Evolutionary conservation across 2,113 vertebrate genomes (phyloP).

Genomic region (Stegastes partitus): DNA sequence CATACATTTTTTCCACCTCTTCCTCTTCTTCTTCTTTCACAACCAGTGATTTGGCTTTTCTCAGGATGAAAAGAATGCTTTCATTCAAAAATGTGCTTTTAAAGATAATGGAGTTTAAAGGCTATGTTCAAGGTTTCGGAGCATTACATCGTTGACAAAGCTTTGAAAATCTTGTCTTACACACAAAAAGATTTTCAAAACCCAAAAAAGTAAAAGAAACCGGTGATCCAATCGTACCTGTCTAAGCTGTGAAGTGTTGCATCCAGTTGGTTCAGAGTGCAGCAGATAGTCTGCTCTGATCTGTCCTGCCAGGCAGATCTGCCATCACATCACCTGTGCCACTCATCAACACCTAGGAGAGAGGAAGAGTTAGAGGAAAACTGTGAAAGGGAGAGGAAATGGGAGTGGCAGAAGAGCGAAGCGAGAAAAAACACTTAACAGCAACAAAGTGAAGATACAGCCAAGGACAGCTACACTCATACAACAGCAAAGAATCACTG

Average conservation of each 20-base stretch:
- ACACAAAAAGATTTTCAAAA: slow-evolving; percentile 13
- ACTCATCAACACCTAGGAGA: slow-evolving; percentile 58
- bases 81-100: slow-evolving; percentile 37
- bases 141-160: background rate
- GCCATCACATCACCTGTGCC: slow-evolving; percentile 66
- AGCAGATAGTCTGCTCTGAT: slow-evolving; percentile 50
- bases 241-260: slow-evolving; percentile 20
- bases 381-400: background rate
- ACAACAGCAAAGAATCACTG: slow-evolving; percentile 27
- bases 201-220: background rate
- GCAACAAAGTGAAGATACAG: slow-evolving; percentile 9
- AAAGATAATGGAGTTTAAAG: slow-evolving; percentile 18
- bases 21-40: background rate
- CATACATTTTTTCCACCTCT: background rate
- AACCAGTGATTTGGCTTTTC: background rate
- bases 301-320: slow-evolving; percentile 40
- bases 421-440: slow-evolving; percentile 2
- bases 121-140: slow-evolving; percentile 23
- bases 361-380: background rate
- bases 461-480: slow-evolving; percentile 36
- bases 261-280: slow-evolving; percentile 61
- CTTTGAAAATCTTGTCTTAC: slow-evolving; percentile 24
- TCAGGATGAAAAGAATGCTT: slow-evolving; percentile 31
- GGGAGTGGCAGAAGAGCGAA: background rate
- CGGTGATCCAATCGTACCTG: slow-evolving; percentile 61